Base-by-base conservation (phyloP, 2,113 vertebrate genomes). In the Microcebus tavaratra region DNA sequence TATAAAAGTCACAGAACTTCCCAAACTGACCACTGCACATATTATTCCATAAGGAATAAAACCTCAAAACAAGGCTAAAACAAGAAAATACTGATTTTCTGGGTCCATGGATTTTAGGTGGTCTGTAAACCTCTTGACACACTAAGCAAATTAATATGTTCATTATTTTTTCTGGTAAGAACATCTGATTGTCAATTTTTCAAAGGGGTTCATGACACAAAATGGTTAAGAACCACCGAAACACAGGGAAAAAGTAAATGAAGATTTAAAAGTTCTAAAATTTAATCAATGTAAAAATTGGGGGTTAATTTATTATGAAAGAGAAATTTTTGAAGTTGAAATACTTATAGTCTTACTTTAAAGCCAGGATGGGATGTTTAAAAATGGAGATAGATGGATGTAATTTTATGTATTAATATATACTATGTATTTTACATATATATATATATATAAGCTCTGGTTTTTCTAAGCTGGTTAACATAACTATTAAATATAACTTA, bases 401-500 rank as follows among this genome's bases (percentile, higher is more conserved):
- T 76, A 96, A 92, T 50, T 65, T 45, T 2, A 57, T 17, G 25
- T 34, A 18, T 55, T 55, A 55, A 55, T 55, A 55, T 5, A 18
- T 55, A 55, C 5, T 55, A 17, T 55, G 15, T 55, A 55, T 55
- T 55, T 55, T 55, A 55, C 53, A 55, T 55, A 55, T 15, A 53
- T 6, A 53, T 53, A 55, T 18, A 55, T 18, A 17, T 17, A 53
- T 17, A 18, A 76, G 2, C 9, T 9, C 31, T 39, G 13, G 1
- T 68, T 85, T 92, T 85, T 68, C 61, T 57, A 67, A 14, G 23
- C 20, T 84, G 14, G 31, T 63, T 89, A 65, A 90, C 29, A 14
- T 70, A 93, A 68, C 31, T 57, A 57, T 20, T 57, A 57, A 61
- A 15, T 96, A 15, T 57, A 97, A 68, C 85, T 88, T 94, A 90